Conservation (phyloP, 2,113 vertebrate genomes). For the Apaloderma vittatum region DNA sequence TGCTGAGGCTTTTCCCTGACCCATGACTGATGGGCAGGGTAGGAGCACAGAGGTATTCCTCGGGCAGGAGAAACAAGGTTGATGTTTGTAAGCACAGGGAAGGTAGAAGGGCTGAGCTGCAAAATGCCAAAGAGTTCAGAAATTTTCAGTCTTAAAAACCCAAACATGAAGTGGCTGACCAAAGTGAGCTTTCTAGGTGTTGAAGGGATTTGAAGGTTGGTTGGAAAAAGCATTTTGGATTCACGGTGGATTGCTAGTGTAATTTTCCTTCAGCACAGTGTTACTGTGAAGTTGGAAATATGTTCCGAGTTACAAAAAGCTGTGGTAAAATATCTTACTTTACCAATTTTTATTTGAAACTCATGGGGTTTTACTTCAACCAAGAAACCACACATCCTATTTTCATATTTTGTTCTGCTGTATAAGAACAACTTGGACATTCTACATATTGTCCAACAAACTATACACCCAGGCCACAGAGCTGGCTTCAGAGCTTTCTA, state of each 20-base stretch:
- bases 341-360: background rate
- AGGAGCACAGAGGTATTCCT: background rate
- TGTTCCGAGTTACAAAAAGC: background rate
- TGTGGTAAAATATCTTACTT: background rate
- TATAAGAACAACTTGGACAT: background rate
- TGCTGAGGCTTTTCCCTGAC: background rate
- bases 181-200: background rate
- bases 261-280: background rate
- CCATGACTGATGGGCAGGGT: background rate
- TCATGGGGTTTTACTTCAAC: background rate
- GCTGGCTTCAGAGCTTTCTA: background rate
- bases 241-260: background rate
- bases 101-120: background rate
- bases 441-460: fast-evolving
- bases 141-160: background rate
- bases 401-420: background rate
- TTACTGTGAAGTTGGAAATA: background rate
- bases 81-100: background rate
- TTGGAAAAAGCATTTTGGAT: background rate
- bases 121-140: background rate
- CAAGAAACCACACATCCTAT: background rate
- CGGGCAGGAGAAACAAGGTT: background rate
- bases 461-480: background rate
- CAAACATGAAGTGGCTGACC: background rate
- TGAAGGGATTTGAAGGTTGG: background rate